Evolutionary conservation across 2,797 vertebrate genomes (phyloP).

Genomic region (Galaxias olidus): DNA sequence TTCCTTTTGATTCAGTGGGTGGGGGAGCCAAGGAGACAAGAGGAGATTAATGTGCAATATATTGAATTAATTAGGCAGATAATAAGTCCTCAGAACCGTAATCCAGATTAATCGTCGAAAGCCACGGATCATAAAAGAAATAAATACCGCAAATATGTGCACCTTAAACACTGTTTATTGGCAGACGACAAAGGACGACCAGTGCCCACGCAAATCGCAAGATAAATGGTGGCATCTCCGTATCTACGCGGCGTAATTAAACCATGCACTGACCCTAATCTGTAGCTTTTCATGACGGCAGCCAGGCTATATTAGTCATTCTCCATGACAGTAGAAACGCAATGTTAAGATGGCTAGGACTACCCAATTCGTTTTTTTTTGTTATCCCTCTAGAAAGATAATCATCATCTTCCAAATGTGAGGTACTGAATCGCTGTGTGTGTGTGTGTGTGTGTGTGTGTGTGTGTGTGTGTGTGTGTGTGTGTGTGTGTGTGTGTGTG

Average conservation of each 20-base stretch:
- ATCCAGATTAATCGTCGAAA: conserved; percentile 76
- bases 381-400: too few relatives aligned
- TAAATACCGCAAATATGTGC: conserved; percentile 72
- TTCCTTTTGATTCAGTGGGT: conserved; percentile 44
- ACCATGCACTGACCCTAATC: conserved; percentile 75
- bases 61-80: conserved; percentile 76
- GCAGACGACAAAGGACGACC: conserved; percentile 65
- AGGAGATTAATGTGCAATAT: conserved; percentile 77
- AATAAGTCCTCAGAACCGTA: conserved; percentile 67
- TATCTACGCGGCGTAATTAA: conserved; percentile 67
- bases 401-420: neutral
- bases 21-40: conserved; percentile 38
- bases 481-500: too few relatives aligned
- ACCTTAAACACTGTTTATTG: conserved; percentile 69
- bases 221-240: conserved; percentile 67
- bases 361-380: too few relatives aligned
- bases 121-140: conserved; percentile 65
- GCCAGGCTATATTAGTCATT: conserved; percentile 75
- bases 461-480: too few relatives aligned
- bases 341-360: conserved; percentile 62
- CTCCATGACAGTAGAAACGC: conserved; percentile 61
- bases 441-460: too few relatives aligned
- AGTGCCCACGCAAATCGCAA: conserved; percentile 50
- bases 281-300: conserved; percentile 70
- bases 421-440: too few relatives aligned